These are phyloP conservation scores for Tetanocera ferruginea DNA, from an alignment of 2,888 invertebrate species.

Conservation along the genomic window DNA sequence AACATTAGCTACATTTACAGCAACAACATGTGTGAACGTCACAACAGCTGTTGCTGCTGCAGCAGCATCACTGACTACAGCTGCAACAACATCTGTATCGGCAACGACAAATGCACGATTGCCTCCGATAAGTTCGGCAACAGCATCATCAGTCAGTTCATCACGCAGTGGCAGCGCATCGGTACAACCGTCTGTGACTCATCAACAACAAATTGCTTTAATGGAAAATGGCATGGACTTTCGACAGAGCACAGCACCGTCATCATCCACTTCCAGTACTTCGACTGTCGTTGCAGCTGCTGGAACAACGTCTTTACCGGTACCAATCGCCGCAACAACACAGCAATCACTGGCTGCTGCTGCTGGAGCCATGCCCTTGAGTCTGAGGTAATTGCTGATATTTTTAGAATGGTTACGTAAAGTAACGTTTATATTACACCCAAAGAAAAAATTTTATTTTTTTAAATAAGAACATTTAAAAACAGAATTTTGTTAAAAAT, in stretches of 20 bases:
- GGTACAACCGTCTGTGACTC: conserved; percentile 42
- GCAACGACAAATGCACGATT: conserved; percentile 52
- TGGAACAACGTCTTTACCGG: conserved; percentile 39
- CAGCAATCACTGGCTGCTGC: conserved; percentile 38
- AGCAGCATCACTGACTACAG: conserved; percentile 52
- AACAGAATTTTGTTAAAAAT: no score
- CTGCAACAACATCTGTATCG: conserved; percentile 52
- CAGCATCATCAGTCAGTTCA: conserved; percentile 30
- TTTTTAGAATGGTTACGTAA: background rate
- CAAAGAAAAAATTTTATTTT: no score
- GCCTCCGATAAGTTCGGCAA: conserved; percentile 37
- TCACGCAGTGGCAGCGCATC: conserved; percentile 7
- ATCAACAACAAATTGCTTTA: conserved; percentile 43
- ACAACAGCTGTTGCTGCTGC: conserved; percentile 54
- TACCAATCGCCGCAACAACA: conserved; percentile 38
- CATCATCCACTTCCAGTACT: conserved; percentile 38
- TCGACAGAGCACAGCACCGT: conserved; percentile 53
- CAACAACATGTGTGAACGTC: conserved; percentile 42
- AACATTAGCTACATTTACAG: conserved; percentile 48
- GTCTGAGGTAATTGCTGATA: conserved; percentile 55
- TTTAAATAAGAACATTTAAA: no score
- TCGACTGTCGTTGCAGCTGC: conserved; percentile 26
- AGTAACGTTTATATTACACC: background rate
- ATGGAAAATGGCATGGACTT: conserved; percentile 65
- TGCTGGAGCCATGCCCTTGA: conserved; percentile 48